Evolutionary conservation across 2,888 invertebrate genomes (phyloP), one percentile per base, ranked within the genome.

Genomic region (Tryphoninae sp.): DNA sequence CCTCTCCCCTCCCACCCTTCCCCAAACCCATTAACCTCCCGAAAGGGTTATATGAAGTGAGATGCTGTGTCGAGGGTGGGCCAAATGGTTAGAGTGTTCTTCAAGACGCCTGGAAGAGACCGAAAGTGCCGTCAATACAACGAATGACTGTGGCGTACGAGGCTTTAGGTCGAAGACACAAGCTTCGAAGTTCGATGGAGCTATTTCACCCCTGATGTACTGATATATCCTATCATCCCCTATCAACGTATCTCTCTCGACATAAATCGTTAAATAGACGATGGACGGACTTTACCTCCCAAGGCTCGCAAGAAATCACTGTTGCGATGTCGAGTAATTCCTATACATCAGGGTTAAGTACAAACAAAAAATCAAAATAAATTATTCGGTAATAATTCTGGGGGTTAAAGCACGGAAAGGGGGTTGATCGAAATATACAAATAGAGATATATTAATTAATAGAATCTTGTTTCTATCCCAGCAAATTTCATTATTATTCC

Each of bases 41-140:
- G 53, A 61, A 64, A 65, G 65, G 64, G 58, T 68, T 71, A 58
- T 51, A 45, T 16, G 40, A 23, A 67, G 53, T 65, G 58, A 33
- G 59, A 69, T 23, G 42, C 40, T n/a, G 23, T 42, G 33, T 2
- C 19, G 6, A 40, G 19, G n/a, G 72, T 59, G 42, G 58, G 71
- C 65, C 51, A 45, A 73, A 67, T 16, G 23, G 33, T 26, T 76
- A n/a, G 33, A 65, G 64, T 4, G 40, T 67, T 45, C 61, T 68
- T 51, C 51, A 71, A 78, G 59, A 58, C 59, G 53, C 11, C 22
- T 55, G 55, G 8, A 16, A 19, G 65, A 77, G 67, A 65, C 45
- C 33, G 82, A 84, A 85, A 86, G 86, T 86, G 83, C 83, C 82
- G 65, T 77, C 83, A 82, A 85, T 84, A 79, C 77, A 83, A 86